Conservation (phyloP, 2,797 vertebrate species). For the Tinamus major region DNA sequence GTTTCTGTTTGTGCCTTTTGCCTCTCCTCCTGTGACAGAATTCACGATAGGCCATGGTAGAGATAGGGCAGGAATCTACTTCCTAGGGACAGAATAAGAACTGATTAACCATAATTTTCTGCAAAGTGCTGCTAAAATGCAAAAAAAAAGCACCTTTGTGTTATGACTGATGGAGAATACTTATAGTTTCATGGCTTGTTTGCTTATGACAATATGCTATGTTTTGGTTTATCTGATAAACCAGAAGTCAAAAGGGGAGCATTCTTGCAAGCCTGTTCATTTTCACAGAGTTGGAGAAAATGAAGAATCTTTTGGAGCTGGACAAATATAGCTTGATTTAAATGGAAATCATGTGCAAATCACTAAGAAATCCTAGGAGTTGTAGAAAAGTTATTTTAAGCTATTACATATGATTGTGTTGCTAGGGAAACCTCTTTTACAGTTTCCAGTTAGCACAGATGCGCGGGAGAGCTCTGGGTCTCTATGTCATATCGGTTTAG, state of each 20-base stretch:
- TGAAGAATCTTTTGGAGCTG: slow-evolving; percentile 34
- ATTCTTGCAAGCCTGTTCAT: background rate
- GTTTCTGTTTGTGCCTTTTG: no score
- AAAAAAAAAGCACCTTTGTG: background rate
- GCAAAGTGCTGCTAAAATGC: background rate
- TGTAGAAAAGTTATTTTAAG: slow-evolving; percentile 73
- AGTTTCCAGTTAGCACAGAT: slow-evolving; percentile 66
- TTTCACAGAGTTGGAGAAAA: slow-evolving; percentile 1
- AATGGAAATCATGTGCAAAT: slow-evolving; percentile 51
- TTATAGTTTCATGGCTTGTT: background rate
- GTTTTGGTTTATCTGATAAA: background rate
- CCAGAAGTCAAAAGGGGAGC: background rate
- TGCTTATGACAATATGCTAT: background rate
- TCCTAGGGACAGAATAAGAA: background rate
- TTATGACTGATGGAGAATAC: accelerated
- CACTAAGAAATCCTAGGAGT: slow-evolving; percentile 58
- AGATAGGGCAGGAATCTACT: accelerated
- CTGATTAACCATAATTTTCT: background rate
- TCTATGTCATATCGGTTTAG: slow-evolving; percentile 55
- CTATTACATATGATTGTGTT: slow-evolving; percentile 70
- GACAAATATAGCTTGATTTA: slow-evolving; percentile 38
- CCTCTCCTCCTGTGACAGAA: no score
- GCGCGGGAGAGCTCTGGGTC: slow-evolving; percentile 55
- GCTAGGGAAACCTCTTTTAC: slow-evolving; percentile 73
- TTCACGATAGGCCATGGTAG: background rate